Evolutionary conservation across 2,113 vertebrate genomes (phyloP).

Genomic region (Beaufortia kweichowensis): DNA sequence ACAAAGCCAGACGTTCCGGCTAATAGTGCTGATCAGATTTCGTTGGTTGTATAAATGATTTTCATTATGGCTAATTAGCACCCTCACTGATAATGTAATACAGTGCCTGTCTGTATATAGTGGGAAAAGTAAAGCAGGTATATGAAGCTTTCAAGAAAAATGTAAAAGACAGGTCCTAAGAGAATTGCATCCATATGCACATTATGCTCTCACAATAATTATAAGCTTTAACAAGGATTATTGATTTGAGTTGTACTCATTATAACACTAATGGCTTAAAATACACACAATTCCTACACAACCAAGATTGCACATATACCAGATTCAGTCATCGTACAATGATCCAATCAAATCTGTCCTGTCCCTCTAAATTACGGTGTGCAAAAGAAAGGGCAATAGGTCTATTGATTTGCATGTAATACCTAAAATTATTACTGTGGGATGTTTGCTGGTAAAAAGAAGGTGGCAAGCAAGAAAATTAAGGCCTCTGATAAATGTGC

Average conservation of each 20-base stretch:
- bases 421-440: conserved; percentile 95
- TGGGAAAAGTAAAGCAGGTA: conserved; percentile 42
- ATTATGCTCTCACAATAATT: too few relatives aligned
- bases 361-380: conserved; percentile 75
- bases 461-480: conserved; percentile 85
- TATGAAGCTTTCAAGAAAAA: background rate
- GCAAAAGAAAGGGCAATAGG: conserved; percentile 79
- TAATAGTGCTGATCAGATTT: conserved; percentile 69
- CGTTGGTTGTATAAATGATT: conserved; percentile 70
- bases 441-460: conserved; percentile 89
- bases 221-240: background rate
- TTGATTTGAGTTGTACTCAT: background rate
- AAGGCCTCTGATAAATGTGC: conserved; percentile 86
- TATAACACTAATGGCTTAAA: background rate
- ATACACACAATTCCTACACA: background rate
- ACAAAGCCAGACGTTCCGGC: conserved; percentile 60
- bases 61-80: conserved; percentile 71
- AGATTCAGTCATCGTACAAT: conserved; percentile 42
- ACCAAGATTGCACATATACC: background rate
- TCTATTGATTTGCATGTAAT: conserved; percentile 98
- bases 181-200: too few relatives aligned
- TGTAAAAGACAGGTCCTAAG: background rate
- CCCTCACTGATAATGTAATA: conserved; percentile 63
- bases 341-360: conserved; percentile 65
- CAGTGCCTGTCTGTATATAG: conserved; percentile 41